These are phyloP conservation scores for Pseudonaja textilis DNA, from an alignment of 2,113 vertebrate species.

Conservation along the genomic window DNA sequence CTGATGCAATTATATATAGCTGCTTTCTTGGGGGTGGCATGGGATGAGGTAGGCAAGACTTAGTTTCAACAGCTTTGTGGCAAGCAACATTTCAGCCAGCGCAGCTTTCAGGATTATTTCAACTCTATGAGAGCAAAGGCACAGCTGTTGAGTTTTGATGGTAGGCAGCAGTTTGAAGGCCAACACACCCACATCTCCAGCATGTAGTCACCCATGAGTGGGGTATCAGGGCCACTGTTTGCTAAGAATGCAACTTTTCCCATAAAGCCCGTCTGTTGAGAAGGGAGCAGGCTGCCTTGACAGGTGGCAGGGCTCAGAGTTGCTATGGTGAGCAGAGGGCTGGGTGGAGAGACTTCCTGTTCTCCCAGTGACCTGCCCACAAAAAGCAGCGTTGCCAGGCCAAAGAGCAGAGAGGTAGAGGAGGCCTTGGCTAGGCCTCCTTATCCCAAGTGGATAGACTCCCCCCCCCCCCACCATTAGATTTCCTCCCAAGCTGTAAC, in stretches of 20 bases:
- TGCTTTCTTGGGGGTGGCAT: background rate
- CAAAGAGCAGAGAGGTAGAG: constrained; percentile 20
- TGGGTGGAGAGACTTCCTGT: constrained; percentile 25
- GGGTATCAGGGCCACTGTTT: background rate
- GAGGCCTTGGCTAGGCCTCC: background rate
- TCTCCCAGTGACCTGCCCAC: constrained; percentile 23
- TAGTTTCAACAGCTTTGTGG: background rate
- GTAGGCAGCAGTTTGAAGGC: background rate
- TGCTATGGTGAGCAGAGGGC: constrained; percentile 8
- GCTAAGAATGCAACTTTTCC: background rate
- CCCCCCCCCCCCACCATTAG: background rate
- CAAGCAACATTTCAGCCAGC: background rate
- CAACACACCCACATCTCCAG: background rate
- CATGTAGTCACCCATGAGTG: background rate
- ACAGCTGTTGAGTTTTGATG: background rate
- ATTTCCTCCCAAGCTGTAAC: background rate
- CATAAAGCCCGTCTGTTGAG: background rate
- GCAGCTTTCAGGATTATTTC: background rate
- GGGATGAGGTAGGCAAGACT: background rate
- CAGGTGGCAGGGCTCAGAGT: constrained; percentile 19
- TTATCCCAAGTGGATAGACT: background rate
- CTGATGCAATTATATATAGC: background rate
- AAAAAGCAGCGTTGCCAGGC: constrained; percentile 3
- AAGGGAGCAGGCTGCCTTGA: background rate
- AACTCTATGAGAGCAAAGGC: background rate